A percentile compares a stretch with the other conserved stretches of the same genome.
Conservation (phyloP, 2,113 vertebrate species). For the Marmota monax region DNA sequence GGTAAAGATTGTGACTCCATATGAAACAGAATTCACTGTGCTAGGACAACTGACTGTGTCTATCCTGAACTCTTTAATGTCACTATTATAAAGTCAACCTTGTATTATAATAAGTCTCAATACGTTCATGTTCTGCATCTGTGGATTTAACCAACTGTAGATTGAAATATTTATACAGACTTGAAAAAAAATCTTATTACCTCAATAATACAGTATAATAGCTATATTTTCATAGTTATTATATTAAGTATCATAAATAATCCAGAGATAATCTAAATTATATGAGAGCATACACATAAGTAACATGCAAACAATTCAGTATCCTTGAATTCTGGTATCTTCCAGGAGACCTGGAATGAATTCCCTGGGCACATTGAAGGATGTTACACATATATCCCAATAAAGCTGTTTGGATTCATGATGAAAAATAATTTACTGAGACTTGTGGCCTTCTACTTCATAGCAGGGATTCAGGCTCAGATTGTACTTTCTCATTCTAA, state of each 20-base stretch:
- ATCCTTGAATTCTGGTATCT: background rate
- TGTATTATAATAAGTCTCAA: background rate
- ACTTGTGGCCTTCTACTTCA: background rate
- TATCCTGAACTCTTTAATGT: background rate
- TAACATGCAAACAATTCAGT: background rate
- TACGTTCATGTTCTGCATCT: background rate
- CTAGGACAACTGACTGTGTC: background rate
- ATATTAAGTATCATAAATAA: background rate
- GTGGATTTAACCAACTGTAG: background rate
- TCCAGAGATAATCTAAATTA: background rate
- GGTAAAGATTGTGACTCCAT: background rate
- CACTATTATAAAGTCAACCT: background rate
- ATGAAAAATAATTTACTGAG: background rate
- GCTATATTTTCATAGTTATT: background rate
- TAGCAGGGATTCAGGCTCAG: background rate
- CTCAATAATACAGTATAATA: background rate
- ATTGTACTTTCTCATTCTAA: background rate
- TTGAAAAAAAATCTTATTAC: background rate
- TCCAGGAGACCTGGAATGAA: too few relatives aligned
- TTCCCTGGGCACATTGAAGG: background rate
- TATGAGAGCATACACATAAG: background rate
- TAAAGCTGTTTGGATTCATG: background rate
- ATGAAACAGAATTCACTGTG: background rate
- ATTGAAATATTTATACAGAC: background rate
- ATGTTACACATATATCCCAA: background rate